Evolutionary conservation across 1,140 invertebrate species (phyloP).

Genomic region (Drosophila biarmipes): DNA sequence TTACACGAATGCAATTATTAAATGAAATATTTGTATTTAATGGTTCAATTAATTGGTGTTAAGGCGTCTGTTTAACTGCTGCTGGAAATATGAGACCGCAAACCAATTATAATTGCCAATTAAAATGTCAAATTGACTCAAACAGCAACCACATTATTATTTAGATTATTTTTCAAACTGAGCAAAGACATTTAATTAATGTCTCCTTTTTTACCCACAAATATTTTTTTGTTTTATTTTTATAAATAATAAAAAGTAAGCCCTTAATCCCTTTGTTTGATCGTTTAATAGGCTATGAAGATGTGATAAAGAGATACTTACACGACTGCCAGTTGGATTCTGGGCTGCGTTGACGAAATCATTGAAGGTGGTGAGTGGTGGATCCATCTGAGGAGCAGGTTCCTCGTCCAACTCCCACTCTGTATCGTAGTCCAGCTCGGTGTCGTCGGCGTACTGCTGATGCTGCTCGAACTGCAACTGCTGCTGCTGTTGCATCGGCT

Average conservation of each 20-base stretch:
- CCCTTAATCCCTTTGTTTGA: no score
- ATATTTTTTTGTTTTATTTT: no score
- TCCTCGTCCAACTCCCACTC: constrained; percentile 7
- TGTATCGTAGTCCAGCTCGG: background rate
- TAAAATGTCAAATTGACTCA: background rate
- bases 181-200: no score
- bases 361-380: constrained; percentile 18
- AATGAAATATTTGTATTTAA: background rate
- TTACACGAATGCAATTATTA: background rate
- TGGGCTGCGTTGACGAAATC: constrained; percentile 56
- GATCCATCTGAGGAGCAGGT: background rate
- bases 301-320: constrained; percentile 15
- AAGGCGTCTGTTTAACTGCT: background rate
- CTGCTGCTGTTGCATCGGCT: background rate
- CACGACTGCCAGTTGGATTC: constrained; percentile 46
- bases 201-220: no score
- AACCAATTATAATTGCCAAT: background rate
- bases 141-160: background rate
- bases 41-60: no score
- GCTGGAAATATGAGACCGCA: background rate
- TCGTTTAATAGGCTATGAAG: no score
- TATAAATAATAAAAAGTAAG: no score
- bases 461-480: constrained; percentile 14
- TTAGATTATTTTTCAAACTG: no score
- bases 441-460: constrained; percentile 4